Base-by-base conservation (phyloP, 2,888 invertebrate species). In the Cacoxenus indagator region DNA sequence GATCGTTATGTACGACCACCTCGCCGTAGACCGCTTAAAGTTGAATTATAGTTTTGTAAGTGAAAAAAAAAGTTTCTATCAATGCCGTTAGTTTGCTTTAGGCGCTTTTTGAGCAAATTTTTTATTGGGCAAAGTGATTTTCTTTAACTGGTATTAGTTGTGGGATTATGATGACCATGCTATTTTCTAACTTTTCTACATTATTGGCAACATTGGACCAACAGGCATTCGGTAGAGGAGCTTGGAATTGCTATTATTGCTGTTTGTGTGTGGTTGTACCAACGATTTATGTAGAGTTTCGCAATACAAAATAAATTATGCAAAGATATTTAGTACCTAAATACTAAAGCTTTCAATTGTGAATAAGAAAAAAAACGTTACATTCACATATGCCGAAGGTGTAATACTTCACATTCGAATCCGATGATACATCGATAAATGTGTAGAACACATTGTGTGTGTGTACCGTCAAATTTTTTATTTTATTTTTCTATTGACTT, bases 31-130 rank as follows among this genome's bases (percentile, higher is more conserved):
- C 26, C 55, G 9, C 14, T 26, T 17, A 17, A n/a, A 26, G 19
- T 24, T 19, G 31, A 62, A 62, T 62, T 62, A 62, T 62, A 62
- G 61, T 62, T 62, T 45, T 62, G 37, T 59, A 19, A 45, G 22
- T 51, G 8, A 22, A 9, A 22, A 17, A 51, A 22, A 22, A 17
- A 4, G 22, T 22, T 51, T 51, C 51, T 22, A 43, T 17, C 43
- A 31, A 24, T 45, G 26, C 45, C 61, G 61, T 62, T 62, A 62
- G 61, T 62, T 43, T 43, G 61, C 29, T 57, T 57, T 17, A 27
- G 6, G 27, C 17, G 5, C n/a, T 29, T 57, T 57, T 27, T 57
- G 27, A 57, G 27, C 27, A 9, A 9, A 4, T 17, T 48, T 17
- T 22, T 6, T 51, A 19, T 51, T 22, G 51, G 9, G n/a, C 8